These are phyloP conservation scores for Zosterops hypoxanthus DNA, from an alignment of 2,113 vertebrate species.

Conservation along the genomic window DNA sequence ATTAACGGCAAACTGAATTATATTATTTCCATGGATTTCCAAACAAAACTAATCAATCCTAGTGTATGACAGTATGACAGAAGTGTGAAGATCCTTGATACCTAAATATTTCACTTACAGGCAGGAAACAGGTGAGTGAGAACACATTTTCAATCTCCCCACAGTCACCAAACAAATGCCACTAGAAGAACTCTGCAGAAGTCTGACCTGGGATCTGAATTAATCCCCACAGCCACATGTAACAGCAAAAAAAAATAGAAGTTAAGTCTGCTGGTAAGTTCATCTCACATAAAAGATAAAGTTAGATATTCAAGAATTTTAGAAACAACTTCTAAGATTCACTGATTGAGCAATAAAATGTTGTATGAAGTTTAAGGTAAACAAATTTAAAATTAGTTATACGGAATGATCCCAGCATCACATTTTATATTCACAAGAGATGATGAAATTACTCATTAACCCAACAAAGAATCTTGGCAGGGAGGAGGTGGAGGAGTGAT, in stretches of 20 bases:
- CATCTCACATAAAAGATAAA: background rate
- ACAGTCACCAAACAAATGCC: background rate
- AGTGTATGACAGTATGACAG: background rate
- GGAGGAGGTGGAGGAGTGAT: background rate
- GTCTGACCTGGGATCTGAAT: background rate
- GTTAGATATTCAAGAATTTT: background rate
- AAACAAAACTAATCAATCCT: background rate
- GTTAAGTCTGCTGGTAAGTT: background rate
- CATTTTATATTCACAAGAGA: background rate
- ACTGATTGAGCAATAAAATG: background rate
- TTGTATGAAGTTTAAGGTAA: background rate
- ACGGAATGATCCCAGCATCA: background rate
- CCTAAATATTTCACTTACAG: background rate
- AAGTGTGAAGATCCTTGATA: background rate
- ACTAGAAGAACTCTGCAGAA: background rate
- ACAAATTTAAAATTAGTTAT: background rate
- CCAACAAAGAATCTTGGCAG: fast-evolving
- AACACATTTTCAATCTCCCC: background rate
- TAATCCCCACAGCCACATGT: fast-evolving
- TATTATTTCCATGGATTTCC: background rate
- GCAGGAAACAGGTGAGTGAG: background rate
- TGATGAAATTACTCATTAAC: background rate
- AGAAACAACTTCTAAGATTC: background rate
- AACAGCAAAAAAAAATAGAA: background rate
- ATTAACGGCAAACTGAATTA: background rate